Percentiles rank a stretch among this genome's conserved stretches.
These are phyloP conservation scores for Sebastes kiyomatsui DNA, from an alignment of 2,797 vertebrate species.

Conservation along the genomic window DNA sequence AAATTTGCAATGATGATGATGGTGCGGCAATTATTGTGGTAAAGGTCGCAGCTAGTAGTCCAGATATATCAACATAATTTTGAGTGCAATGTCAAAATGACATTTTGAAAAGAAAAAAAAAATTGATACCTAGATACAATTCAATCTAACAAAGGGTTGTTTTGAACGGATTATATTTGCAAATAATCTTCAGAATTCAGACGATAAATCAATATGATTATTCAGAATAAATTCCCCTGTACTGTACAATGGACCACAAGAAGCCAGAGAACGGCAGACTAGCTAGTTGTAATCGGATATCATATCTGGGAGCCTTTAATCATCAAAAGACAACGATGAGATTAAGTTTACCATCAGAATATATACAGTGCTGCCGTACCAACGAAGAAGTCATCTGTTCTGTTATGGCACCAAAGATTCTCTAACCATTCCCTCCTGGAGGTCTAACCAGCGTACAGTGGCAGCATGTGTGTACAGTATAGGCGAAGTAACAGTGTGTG, in stretches of 20 bases:
- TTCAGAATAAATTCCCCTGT: constrained; percentile 38
- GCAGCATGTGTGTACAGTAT: neutral
- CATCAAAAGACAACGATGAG: constrained; percentile 55
- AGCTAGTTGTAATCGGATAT: constrained; percentile 52
- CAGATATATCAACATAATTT: constrained; percentile 15
- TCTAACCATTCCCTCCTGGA: constrained; percentile 10
- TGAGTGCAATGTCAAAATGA: constrained; percentile 23
- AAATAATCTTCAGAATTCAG: constrained; percentile 29
- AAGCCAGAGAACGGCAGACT: constrained; percentile 1
- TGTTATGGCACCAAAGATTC: constrained; percentile 10
- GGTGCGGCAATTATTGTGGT: neutral
- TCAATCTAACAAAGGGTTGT: constrained; percentile 20
- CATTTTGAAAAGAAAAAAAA: constrained; percentile 6
- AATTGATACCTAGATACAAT: constrained; percentile 15
- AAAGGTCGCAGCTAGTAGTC: constrained; percentile 10
- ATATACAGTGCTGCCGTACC: neutral
- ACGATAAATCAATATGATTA: constrained; percentile 52
- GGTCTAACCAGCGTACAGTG: constrained; percentile 7
- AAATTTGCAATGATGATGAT: constrained; percentile 7
- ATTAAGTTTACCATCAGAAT: constrained; percentile 50
- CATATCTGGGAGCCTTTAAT: constrained; percentile 45
- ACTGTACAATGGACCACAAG: constrained; percentile 12
- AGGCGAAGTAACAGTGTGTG: neutral
- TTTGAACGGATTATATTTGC: constrained; percentile 45
- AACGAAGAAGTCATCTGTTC: neutral